Evolutionary conservation across 2,888 invertebrate species (phyloP).

Genomic region (Meiosimyza platycephala): DNA sequence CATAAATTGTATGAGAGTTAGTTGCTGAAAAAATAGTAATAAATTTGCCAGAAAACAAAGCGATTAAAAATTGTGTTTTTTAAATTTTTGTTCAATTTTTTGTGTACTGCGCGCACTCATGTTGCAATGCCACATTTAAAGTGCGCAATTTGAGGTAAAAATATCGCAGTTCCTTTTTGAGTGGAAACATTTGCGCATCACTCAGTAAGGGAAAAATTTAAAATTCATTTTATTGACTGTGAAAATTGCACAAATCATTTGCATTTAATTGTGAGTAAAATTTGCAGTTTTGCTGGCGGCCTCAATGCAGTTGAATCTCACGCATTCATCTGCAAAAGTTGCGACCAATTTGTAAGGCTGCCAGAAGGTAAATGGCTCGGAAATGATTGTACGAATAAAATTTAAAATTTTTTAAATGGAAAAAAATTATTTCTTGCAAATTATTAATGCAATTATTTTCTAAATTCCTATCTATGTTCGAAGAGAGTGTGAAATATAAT

Average conservation of each 20-base stretch:
- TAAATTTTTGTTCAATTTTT: background rate
- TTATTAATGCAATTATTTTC: no score
- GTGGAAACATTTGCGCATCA: no score
- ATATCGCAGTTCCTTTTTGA: no score
- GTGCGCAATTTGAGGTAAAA: background rate
- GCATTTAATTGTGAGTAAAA: conserved; percentile 33
- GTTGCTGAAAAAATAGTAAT: conserved; percentile 17
- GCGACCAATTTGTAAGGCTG: conserved; percentile 48
- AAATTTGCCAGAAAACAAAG: conserved; percentile 30
- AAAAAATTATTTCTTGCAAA: no score
- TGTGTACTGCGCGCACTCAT: no score
- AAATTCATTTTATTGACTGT: no score
- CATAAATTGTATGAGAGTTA: conserved; percentile 33
- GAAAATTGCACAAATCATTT: conserved; percentile 27
- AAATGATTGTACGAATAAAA: conserved; percentile 40
- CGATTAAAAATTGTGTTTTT: conserved; percentile 2
- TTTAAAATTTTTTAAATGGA: no score
- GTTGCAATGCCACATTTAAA: background rate
- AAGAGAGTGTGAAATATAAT: no score
- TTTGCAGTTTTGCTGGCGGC: conserved; percentile 37
- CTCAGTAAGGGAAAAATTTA: no score
- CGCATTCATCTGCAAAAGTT: conserved; percentile 49
- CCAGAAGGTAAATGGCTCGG: conserved; percentile 41
- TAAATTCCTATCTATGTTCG: no score
- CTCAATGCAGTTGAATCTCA: conserved; percentile 46